Percentiles rank a stretch among this genome's conserved stretches.
Conservation (phyloP, 1,140 invertebrate species). For the Hestina assimilis region DNA sequence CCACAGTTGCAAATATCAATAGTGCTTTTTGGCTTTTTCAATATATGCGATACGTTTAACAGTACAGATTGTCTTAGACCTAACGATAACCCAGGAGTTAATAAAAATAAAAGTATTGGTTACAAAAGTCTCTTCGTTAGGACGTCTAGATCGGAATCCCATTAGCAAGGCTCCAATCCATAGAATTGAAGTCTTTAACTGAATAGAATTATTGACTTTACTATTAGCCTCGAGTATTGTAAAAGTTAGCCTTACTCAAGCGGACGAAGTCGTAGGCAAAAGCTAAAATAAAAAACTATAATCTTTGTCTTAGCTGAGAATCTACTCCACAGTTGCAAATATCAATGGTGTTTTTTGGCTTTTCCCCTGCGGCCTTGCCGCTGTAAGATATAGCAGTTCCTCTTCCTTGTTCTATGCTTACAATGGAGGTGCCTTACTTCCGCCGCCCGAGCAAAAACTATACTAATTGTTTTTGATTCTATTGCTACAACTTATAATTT, state of each 20-base stretch:
- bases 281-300: neutral
- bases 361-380: slow-evolving; percentile 44
- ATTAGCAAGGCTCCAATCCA: neutral
- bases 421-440: slow-evolving; percentile 39
- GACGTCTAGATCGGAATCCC: neutral
- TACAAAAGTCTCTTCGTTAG: slow-evolving; percentile 11
- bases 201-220: slow-evolving; percentile 8
- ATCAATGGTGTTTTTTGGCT: slow-evolving; percentile 34
- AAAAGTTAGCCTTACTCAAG: too few relatives aligned
- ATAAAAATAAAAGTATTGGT: slow-evolving; percentile 3
- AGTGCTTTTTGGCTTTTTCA: slow-evolving; percentile 37
- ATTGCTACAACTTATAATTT: neutral
- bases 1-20: neutral
- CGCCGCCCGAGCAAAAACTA: slow-evolving; percentile 22
- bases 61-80: too few relatives aligned
- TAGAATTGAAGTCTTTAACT: too few relatives aligned
- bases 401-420: slow-evolving; percentile 49
- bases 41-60: too few relatives aligned
- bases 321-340: neutral
- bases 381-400: slow-evolving; percentile 50
- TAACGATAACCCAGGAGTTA: too few relatives aligned
- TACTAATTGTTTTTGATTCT: neutral
- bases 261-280: too few relatives aligned
- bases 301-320: neutral
- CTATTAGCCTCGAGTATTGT: too few relatives aligned